These are phyloP conservation scores for Sylvia atricapilla DNA, from an alignment of 2,113 vertebrate species.

Conservation along the genomic window DNA sequence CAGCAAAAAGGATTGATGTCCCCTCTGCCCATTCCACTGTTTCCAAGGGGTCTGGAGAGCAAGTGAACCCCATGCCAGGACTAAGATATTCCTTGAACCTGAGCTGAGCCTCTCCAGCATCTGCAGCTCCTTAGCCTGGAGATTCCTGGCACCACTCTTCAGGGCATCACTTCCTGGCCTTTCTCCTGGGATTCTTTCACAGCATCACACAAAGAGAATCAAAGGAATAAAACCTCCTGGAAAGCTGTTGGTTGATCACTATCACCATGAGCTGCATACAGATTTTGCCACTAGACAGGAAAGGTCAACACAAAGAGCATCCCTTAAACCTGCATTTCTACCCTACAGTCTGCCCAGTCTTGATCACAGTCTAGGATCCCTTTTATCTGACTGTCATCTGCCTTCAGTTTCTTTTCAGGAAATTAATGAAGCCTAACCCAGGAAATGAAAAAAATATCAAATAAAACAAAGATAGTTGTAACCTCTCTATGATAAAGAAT, in stretches of 20 bases:
- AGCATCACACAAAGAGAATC: not conserved
- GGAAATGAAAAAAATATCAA: not conserved
- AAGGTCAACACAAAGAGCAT: not conserved
- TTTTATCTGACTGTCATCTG: not conserved
- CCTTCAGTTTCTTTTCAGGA: not conserved
- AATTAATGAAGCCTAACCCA: not conserved
- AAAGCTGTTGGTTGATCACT: not conserved
- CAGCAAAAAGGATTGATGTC: not conserved
- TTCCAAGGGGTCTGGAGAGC: not conserved
- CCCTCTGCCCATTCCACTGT: not conserved
- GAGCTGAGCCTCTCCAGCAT: not conserved
- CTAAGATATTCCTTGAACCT: not conserved
- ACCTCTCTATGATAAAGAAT: not conserved
- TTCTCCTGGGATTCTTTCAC: not conserved
- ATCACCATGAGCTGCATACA: not conserved
- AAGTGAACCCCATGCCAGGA: not conserved
- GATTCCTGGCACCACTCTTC: not conserved
- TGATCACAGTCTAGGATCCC: not conserved
- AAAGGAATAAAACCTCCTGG: not conserved
- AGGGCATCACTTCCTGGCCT: not conserved
- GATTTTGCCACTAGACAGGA: not conserved
- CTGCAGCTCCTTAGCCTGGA: not conserved
- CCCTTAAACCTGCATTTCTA: not conserved
- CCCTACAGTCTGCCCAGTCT: not conserved
- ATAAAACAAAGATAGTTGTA: not conserved